These are phyloP conservation scores for Rapana venosa DNA, from an alignment of 2,888 invertebrate genomes.

Conservation along the genomic window DNA sequence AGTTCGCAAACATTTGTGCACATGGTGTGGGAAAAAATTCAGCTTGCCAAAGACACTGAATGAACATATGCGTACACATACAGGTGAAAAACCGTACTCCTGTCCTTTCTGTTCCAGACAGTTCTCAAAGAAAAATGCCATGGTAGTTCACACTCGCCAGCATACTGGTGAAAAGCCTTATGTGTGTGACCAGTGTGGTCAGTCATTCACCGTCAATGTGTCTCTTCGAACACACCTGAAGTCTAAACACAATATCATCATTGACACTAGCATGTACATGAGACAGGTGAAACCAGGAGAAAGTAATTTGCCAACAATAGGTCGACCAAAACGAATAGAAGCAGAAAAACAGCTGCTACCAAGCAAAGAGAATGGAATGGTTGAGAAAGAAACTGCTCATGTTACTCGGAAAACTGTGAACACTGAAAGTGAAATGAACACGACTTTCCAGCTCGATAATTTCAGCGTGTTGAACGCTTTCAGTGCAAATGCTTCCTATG, in stretches of 20 bases:
- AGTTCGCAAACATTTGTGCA: slow-evolving; percentile 26
- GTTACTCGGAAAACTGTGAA: neutral
- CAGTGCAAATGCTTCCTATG: neutral
- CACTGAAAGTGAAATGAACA: neutral
- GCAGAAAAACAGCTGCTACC: slow-evolving; percentile 13
- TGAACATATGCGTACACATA: slow-evolving; percentile 26
- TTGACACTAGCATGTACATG: neutral
- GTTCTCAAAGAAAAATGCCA: slow-evolving; percentile 29
- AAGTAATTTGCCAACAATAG: neutral
- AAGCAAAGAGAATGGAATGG: no score
- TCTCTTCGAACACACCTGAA: slow-evolving; percentile 26
- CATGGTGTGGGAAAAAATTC: slow-evolving; percentile 31
- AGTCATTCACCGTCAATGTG: slow-evolving; percentile 21
- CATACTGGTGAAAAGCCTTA: slow-evolving; percentile 38
- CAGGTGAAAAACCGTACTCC: slow-evolving; percentile 21
- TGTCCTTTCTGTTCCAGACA: slow-evolving; percentile 31
- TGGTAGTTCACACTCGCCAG: slow-evolving; percentile 33
- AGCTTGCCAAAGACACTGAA: neutral
- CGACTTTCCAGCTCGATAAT: neutral
- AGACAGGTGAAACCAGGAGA: slow-evolving; percentile 15
- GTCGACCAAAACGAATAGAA: slow-evolving; percentile 9
- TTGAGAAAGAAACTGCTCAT: neutral
- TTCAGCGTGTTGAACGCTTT: neutral
- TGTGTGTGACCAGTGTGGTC: slow-evolving; percentile 41
- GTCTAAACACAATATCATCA: slow-evolving; percentile 9